Conservation (phyloP, 1,140 invertebrate genomes). For the Papilio glaucus region DNA sequence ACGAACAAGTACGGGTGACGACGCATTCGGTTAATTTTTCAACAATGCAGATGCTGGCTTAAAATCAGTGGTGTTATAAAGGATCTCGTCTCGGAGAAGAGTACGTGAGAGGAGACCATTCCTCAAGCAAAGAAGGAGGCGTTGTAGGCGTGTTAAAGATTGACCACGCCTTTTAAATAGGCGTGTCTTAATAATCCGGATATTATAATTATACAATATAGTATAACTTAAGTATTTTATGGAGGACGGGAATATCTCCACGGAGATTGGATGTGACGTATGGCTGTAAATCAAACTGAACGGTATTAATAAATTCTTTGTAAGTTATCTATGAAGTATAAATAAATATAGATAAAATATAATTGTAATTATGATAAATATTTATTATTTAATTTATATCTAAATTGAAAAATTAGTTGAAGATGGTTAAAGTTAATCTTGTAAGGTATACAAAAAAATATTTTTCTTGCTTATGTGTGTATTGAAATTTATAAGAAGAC, state of each 20-base stretch:
- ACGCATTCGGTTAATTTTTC: conserved; percentile 49
- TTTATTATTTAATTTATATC: too few relatives aligned
- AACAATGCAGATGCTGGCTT: conserved; percentile 48
- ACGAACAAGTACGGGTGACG: conserved; percentile 49
- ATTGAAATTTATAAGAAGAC: too few relatives aligned
- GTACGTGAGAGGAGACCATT: conserved; percentile 41
- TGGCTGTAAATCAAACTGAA: background rate
- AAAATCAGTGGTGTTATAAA: conserved; percentile 66
- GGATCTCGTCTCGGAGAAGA: conserved; percentile 66
- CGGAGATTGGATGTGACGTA: background rate
- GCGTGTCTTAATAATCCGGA: conserved; percentile 59
- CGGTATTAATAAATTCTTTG: too few relatives aligned
- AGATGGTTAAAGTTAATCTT: too few relatives aligned
- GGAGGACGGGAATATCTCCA: background rate
- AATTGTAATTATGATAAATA: too few relatives aligned
- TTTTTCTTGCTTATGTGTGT: too few relatives aligned
- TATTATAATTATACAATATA: conserved; percentile 41
- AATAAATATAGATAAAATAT: too few relatives aligned
- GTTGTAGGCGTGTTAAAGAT: conserved; percentile 58
- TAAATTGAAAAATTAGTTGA: too few relatives aligned
- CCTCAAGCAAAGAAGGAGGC: conserved; percentile 62
- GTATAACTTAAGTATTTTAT: conserved; percentile 29
- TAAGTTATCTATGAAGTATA: too few relatives aligned
- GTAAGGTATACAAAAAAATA: too few relatives aligned
- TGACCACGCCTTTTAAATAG: conserved; percentile 63